Evolutionary conservation across 2,888 invertebrate species (phyloP), one percentile per base, ranked within the genome.

Genomic region (Antheraea assamensis): DNA sequence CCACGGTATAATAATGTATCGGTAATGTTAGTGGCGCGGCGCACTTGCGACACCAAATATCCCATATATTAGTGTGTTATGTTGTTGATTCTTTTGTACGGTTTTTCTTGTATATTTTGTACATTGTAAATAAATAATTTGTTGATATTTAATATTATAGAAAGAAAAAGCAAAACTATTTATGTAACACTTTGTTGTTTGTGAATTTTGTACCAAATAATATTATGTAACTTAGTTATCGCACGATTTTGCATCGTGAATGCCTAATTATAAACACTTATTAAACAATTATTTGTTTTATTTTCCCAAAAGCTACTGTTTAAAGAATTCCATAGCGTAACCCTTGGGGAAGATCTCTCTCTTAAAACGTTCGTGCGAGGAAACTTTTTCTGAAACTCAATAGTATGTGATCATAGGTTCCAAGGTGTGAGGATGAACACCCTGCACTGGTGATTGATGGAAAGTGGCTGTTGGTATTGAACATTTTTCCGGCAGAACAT

Each of bases 171-270:
- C 91, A 91, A 74, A 68, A 89, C 90, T 93, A 93, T 93, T 93
- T 93, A 94, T 80, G 70, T 87, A 90, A 90, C 91, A 90, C 89
- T 88, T 92, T 88, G 92, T 93, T 94, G 92, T 94, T 93, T 94
- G 92, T 94, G 90, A 92, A 90, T 91, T 93, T 93, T 93, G 87
- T 93, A 93, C 93, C 93, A 94, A 93, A 94, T 93, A 93, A 86
- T 87, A 83, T 86, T 88, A 68, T 68, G 84, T 81, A 80, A 79
- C 72, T 83, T 84, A 68, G 68, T 68, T 68, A 81, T 83, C 83
- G 80, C 74, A 77, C 80, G 81, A 79, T 76, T 71, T 47, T 64
- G 27, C n/a, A 72, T 72, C 76, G 76, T 72, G 77, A 77, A 78
- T 78, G 71, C 76, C 75, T 78, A 78, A 77, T 76, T 79, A 82